These are phyloP conservation scores for Drosophila pachea DNA, from an alignment of 1,140 invertebrate genomes.

Conservation along the genomic window DNA sequence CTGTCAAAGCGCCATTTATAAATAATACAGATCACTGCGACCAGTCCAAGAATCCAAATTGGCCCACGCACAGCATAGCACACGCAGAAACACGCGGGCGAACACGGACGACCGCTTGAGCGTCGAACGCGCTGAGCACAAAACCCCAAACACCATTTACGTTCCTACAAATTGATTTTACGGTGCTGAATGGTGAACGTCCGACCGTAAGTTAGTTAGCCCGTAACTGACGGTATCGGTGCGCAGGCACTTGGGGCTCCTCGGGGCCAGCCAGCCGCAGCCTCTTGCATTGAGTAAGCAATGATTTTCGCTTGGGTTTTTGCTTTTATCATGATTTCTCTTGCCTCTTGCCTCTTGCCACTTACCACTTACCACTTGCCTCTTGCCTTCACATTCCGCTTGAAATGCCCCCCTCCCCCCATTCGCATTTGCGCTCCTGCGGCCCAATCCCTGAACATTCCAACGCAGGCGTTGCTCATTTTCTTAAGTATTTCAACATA, in stretches of 20 bases:
- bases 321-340: conserved; percentile 30
- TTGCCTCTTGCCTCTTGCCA: conserved; percentile 1
- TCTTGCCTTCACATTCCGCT: conserved; percentile 1
- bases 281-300: conserved; percentile 36
- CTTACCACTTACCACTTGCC: too few relatives aligned
- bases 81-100: not conserved
- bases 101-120: not conserved
- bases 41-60: conserved; percentile 33
- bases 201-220: conserved; percentile 32
- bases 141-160: conserved; percentile 20
- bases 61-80: conserved; percentile 13
- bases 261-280: conserved; percentile 9
- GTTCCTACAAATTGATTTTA: conserved; percentile 29
- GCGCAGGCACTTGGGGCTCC: not conserved
- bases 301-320: conserved; percentile 49
- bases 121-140: not conserved
- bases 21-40: conserved; percentile 63
- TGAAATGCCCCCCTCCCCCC: not conserved
- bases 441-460: conserved; percentile 13
- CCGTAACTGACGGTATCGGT: conserved; percentile 14
- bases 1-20: conserved; percentile 40
- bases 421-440: not conserved
- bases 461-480: conserved; percentile 46
- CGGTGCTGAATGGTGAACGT: conserved; percentile 3
- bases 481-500: conserved; percentile 66